phyloP scores from a whole-genome alignment of 1,140 invertebrate species.

The Ericerus pela region DNA sequence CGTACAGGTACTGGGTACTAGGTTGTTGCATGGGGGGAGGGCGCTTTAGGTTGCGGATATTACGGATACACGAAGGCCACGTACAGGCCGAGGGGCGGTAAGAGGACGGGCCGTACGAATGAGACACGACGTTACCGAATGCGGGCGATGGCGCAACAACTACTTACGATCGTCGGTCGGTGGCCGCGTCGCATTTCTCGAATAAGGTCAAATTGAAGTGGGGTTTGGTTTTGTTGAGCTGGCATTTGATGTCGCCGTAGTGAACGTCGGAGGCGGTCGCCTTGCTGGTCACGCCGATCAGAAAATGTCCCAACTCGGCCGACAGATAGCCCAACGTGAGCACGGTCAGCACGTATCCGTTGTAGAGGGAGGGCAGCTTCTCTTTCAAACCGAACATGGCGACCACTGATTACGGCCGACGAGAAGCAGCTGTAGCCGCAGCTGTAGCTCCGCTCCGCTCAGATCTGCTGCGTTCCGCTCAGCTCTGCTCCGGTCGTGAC shows the following conservation, averaged over 20 bases:
- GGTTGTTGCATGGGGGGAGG: too few relatives aligned
- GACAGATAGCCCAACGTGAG: conserved; percentile 67
- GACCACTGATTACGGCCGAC: too few relatives aligned
- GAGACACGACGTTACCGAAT: too few relatives aligned
- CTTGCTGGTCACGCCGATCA: conserved; percentile 74
- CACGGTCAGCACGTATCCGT: conserved; percentile 56
- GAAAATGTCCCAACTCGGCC: conserved; percentile 70
- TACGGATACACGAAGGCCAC: too few relatives aligned
- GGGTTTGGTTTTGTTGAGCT: conserved; percentile 45
- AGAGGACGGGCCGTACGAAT: too few relatives aligned
- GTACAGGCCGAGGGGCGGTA: too few relatives aligned
- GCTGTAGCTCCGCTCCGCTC: too few relatives aligned
- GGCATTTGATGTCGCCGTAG: conserved; percentile 75
- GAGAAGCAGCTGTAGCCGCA: too few relatives aligned
- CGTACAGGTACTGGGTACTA: too few relatives aligned
- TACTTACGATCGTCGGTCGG: not conserved
- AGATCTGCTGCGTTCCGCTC: too few relatives aligned
- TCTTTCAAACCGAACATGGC: conserved; percentile 33
- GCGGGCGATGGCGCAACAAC: not conserved
- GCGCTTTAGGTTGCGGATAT: too few relatives aligned
- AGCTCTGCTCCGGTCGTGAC: too few relatives aligned
- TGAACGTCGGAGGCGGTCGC: conserved; percentile 66
- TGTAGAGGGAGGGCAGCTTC: conserved; percentile 52
- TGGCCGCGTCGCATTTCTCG: conserved; percentile 11
- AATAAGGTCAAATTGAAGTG: conserved; percentile 16